Percentiles rank a stretch among this genome's conserved stretches.
phyloP scores from a whole-genome alignment of 2,888 invertebrate genomes.

The Conistra vaccinii region DNA sequence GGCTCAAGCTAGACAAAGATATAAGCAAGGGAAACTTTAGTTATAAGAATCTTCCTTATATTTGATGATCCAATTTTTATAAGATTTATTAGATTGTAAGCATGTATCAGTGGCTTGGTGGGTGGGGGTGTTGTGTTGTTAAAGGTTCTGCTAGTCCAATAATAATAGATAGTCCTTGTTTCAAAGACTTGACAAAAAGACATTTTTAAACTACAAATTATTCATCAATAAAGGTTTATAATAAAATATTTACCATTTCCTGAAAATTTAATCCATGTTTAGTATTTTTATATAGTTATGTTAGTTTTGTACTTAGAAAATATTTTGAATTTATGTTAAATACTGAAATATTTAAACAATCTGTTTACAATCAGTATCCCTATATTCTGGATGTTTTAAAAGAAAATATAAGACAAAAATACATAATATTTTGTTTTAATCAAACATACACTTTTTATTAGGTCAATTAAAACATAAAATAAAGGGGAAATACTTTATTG shows the following conservation, averaged over 20 bases:
- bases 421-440: conserved; percentile 58
- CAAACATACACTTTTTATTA: conserved; percentile 52
- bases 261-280: conserved; percentile 69
- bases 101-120: conserved; percentile 66
- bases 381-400: conserved; percentile 67
- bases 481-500: conserved; percentile 89
- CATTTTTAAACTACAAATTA: conserved; percentile 60
- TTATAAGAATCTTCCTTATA: conserved; percentile 66
- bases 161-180: conserved; percentile 54
- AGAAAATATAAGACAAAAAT: conserved; percentile 64
- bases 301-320: conserved; percentile 68
- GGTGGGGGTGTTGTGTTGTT: conserved; percentile 65
- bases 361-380: conserved; percentile 65
- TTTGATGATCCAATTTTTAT: conserved; percentile 61
- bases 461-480: conserved; percentile 78
- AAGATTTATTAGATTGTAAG: conserved; percentile 66
- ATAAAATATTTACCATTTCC: conserved; percentile 70
- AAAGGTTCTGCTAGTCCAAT: conserved; percentile 62
- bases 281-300: conserved; percentile 66
- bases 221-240: conserved; percentile 62
- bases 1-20: conserved; percentile 94
- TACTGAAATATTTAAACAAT: conserved; percentile 65
- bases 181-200: conserved; percentile 67
- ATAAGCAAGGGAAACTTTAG: conserved; percentile 93
- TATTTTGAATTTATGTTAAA: conserved; percentile 65